phyloP scores from a whole-genome alignment of 2,797 vertebrate species.

The Gymnoscopelus braueri region DNA sequence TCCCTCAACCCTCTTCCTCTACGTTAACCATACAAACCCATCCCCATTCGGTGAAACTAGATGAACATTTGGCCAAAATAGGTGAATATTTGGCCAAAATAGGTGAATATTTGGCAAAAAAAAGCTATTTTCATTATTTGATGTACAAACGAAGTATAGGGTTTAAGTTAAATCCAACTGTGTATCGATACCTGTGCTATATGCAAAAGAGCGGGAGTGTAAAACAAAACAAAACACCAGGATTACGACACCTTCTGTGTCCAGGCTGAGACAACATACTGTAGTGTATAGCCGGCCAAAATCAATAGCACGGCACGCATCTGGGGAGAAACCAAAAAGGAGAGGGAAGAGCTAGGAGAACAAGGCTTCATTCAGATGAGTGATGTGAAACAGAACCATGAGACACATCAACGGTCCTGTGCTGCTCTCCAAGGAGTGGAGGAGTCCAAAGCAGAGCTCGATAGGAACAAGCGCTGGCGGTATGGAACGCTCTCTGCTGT shows the following conservation, averaged over 20 bases:
- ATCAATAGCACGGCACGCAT: constrained; percentile 6
- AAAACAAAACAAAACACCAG: no score
- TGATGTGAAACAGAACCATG: constrained; percentile 55
- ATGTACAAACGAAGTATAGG: constrained; percentile 31
- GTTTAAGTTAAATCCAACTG: constrained; percentile 1
- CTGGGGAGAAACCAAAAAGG: constrained; percentile 28
- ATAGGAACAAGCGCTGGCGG: constrained; percentile 25
- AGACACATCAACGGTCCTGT: constrained; percentile 33
- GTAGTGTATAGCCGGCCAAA: neutral
- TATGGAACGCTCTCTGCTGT: constrained; percentile 20
- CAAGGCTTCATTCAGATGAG: constrained; percentile 63
- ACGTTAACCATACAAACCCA: constrained; percentile 44
- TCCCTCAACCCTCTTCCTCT: constrained; percentile 13
- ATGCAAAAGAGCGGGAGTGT: constrained; percentile 22
- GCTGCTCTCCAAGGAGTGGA: constrained; percentile 23
- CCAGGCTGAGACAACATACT: constrained; percentile 48
- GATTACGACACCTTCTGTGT: constrained; percentile 51
- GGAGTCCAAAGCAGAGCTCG: constrained; percentile 28
- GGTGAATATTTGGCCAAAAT: no score
- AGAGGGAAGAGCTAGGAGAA: constrained; percentile 41
- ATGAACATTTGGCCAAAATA: no score
- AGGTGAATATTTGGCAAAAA: no score
- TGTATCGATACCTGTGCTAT: no score
- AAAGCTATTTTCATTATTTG: constrained; percentile 52
- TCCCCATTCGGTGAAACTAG: constrained; percentile 15